Evolutionary conservation across 2,797 vertebrate species (phyloP), one percentile per base, ranked within the genome.

Genomic region (Anolis apletophallus): DNA sequence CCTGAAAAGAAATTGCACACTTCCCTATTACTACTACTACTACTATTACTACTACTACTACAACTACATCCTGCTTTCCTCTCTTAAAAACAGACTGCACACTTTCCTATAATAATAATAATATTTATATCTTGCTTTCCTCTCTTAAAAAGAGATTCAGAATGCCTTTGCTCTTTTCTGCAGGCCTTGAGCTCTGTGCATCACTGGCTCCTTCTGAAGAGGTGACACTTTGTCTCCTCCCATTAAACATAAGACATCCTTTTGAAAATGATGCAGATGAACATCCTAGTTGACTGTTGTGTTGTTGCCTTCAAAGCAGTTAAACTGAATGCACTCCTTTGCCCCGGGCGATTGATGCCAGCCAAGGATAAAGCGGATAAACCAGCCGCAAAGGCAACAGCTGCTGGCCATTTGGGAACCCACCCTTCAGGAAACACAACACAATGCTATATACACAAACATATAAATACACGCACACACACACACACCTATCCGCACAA

Each of bases 361-460:
- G 21, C 57, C 40, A 29, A 34, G 12, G 36, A 57, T 57, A 34
- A 40, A 77, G 52, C 2, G 59, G 29, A 19, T 77, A 34, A 23
- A 1, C 5, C 10, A 68, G 50, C 50, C 16, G 52, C 29, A 29
- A 57, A 82, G 64, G 50, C 50, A 78, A 71, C 73, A 61, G 86
- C 73, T 91, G 93, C 90, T 90, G 83, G 86, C 92, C 88, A 89
- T 91, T 91, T 93, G 91, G 90, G 61, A 89, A 93, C 90, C 91
- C 88, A 83, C 93, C 93, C 91, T 84, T 88, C 90, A 93, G 94
- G 94, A 94, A 94, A 88, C 88, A 85, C 87, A 94, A 93, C 46
- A 46, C 7, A 26, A 36, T 61, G 7, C 10, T 19, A 64, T 10
- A n/a, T n/a, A n/a, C 3, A 3, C 19, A 36, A 23, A 29, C 29